phyloP scores from a whole-genome alignment of 2,797 vertebrate genomes.

The Schizopygopsis pylzovi region DNA sequence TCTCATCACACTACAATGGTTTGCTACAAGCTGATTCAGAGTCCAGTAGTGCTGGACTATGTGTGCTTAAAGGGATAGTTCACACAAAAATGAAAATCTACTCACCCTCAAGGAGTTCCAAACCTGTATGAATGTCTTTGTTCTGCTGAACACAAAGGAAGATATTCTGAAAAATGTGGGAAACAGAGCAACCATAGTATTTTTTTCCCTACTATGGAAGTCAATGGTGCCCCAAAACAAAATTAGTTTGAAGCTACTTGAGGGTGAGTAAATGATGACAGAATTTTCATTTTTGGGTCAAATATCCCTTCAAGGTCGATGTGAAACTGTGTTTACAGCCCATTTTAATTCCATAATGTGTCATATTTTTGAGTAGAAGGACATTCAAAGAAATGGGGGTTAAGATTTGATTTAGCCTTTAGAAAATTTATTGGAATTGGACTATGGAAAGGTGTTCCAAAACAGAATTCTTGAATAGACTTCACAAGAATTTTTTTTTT shows the following conservation, averaged over 20 bases:
- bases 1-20: slow-evolving; percentile 25
- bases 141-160: too few species aligned
- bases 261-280: too few species aligned
- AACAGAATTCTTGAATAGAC: not conserved
- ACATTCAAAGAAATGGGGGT: not conserved
- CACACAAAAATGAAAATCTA: too few species aligned
- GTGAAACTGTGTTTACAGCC: not conserved
- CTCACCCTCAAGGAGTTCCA: too few species aligned
- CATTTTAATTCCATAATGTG: not conserved
- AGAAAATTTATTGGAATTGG: not conserved
- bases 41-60: not conserved
- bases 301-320: not conserved
- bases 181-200: too few species aligned
- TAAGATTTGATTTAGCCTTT: not conserved
- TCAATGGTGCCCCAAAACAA: too few species aligned
- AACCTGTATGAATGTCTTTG: too few species aligned
- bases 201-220: too few species aligned
- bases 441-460: not conserved
- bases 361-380: not conserved
- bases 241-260: too few species aligned
- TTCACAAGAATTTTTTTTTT: too few species aligned
- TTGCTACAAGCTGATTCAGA: slow-evolving; percentile 7
- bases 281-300: too few species aligned
- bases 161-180: too few species aligned
- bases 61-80: not conserved